Evolutionary conservation across 2,888 invertebrate genomes (phyloP).

Genomic region (Cephalotes varians): DNA sequence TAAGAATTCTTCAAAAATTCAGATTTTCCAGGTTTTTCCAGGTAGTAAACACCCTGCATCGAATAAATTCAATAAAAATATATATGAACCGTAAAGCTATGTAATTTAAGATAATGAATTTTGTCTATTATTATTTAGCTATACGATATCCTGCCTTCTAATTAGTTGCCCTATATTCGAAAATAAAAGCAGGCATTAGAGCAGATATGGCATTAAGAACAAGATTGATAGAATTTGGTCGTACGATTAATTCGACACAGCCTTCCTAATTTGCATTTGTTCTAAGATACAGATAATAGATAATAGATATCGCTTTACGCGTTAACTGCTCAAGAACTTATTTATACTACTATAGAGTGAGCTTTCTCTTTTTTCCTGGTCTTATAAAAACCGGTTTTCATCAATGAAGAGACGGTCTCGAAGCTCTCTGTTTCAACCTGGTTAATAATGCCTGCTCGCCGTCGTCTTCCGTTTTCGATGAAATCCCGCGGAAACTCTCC

Average conservation of each 20-base stretch:
- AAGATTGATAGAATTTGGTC: constrained; percentile 13
- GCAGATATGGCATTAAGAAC: constrained; percentile 9
- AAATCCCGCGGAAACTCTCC: constrained; percentile 90
- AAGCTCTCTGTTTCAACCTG: constrained; percentile 86
- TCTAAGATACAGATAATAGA: constrained; percentile 20
- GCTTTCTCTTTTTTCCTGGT: neutral
- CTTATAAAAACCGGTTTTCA: constrained; percentile 10
- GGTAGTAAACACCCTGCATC: too few relatives aligned
- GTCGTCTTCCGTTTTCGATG: constrained; percentile 82
- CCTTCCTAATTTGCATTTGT: constrained; percentile 7
- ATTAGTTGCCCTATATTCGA: constrained; percentile 19
- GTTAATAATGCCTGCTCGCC: constrained; percentile 83
- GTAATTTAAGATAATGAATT: constrained; percentile 13
- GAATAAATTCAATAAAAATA: constrained; percentile 43
- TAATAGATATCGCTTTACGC: constrained; percentile 14
- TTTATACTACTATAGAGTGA: constrained; percentile 34
- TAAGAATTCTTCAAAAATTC: too few relatives aligned
- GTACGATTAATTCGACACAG: neutral
- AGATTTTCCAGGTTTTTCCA: too few relatives aligned
- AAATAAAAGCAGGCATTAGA: neutral
- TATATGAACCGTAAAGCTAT: neutral
- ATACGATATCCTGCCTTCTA: constrained; percentile 18
- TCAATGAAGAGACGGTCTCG: constrained; percentile 84
- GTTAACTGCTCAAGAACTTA: constrained; percentile 27
- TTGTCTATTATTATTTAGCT: constrained; percentile 3